Evolutionary conservation across 2,888 invertebrate genomes (phyloP).

Genomic region (Drosophila glabriapex): DNA sequence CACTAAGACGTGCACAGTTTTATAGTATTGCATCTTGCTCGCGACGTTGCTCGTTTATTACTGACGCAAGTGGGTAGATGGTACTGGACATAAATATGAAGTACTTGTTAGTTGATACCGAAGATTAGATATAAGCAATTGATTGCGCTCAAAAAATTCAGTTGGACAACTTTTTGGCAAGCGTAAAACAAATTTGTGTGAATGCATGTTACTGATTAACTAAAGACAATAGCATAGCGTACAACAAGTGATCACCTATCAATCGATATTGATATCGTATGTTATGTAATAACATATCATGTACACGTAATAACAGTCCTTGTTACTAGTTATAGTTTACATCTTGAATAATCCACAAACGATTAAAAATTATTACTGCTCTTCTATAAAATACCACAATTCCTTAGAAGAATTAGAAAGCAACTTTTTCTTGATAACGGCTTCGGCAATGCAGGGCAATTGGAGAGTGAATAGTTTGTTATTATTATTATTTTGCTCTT

Average conservation of each 20-base stretch:
- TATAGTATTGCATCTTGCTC: conserved; percentile 45
- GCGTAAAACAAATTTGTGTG: not conserved
- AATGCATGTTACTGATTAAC: not conserved
- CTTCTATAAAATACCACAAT: not conserved
- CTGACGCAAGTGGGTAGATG: conserved; percentile 23
- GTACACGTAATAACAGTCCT: not conserved
- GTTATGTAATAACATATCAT: not conserved
- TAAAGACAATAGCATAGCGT: not conserved
- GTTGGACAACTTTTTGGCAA: not conserved
- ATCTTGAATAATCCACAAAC: not conserved
- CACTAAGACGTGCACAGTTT: conserved; percentile 33
- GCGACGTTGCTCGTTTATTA: conserved; percentile 46
- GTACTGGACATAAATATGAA: conserved; percentile 49
- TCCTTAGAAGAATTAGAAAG: not conserved
- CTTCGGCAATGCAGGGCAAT: not conserved
- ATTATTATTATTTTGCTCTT: not conserved
- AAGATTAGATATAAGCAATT: conserved; percentile 53
- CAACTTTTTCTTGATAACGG: not conserved
- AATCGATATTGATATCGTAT: not conserved
- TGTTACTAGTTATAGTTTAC: not conserved
- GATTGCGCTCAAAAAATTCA: conserved; percentile 45
- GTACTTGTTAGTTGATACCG: conserved; percentile 1
- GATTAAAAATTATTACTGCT: not conserved
- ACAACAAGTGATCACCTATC: not conserved
- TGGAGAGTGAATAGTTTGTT: not conserved